Percentiles rank a stretch among this genome's conserved stretches.
Conservation (phyloP, 2,797 vertebrate species). For the Centropyge bicolor region DNA sequence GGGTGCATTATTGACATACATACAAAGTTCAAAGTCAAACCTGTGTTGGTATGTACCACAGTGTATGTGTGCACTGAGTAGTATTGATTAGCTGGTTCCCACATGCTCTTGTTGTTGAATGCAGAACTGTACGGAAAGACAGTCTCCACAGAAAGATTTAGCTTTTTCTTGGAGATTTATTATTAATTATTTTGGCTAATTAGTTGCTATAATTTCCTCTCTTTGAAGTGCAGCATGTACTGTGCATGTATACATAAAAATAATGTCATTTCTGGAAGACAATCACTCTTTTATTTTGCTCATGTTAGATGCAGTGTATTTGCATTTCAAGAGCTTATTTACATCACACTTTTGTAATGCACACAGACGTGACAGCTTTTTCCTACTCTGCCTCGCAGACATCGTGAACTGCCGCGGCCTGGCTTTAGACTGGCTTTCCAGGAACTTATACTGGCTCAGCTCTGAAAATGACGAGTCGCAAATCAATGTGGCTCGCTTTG, state of each 20-base stretch:
- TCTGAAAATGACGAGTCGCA: constrained; percentile 99
- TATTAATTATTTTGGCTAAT: background rate
- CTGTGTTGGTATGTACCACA: background rate
- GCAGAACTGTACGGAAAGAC: background rate
- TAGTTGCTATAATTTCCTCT: background rate
- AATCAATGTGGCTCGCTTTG: constrained; percentile 97
- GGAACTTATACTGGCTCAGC: constrained; percentile 99
- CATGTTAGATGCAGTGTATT: background rate
- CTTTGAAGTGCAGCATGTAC: background rate
- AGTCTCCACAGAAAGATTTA: background rate
- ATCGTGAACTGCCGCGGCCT: constrained; percentile 95
- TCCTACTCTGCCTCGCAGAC: constrained; percentile 82
- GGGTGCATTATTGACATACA: constrained; percentile 6
- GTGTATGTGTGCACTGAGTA: background rate
- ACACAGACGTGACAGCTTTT: background rate
- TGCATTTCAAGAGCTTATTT: background rate
- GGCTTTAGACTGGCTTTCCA: constrained; percentile 97
- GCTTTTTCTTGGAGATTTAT: background rate
- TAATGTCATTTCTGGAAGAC: background rate
- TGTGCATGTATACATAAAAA: background rate
- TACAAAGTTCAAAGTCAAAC: background rate
- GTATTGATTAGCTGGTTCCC: background rate
- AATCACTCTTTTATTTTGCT: background rate
- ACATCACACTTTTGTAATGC: constrained; percentile 10
- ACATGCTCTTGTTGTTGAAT: background rate